Base-by-base conservation (phyloP, 2,888 invertebrate genomes). In the Adelognathus sp. region DNA sequence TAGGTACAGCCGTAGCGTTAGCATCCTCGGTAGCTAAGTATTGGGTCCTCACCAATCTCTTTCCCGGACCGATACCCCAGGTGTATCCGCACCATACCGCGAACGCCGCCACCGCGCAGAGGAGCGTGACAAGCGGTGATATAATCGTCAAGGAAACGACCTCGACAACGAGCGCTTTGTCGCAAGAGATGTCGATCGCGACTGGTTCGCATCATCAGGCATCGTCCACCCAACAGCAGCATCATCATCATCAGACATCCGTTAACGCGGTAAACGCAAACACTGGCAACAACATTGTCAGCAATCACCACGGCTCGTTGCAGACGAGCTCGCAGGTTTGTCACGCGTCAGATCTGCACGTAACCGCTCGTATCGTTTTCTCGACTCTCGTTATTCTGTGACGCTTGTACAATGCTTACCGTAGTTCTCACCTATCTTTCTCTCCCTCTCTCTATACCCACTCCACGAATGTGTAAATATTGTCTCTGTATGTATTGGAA, bases 21-120 rank as follows among this genome's bases (percentile, higher is more conserved):
- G 91, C 91, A 76, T 94, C 95, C 89, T 95, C 94, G 92, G 95
- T 96, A 88, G 96, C 96, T 83, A 96, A 96, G 92, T 96, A 96
- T 91, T 96, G 96, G 96, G 96, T 96, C 89, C 94, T 96, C 90
- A 96, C 96, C 80, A 96, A 96, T 93, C 93, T 96, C 83, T 95
- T 96, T 89, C 96, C 96, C 70, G 95, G 95, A 74, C 95, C 95
- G 63, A 93, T 96, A 90, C 95, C 95, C 76, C 96, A 95, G 93
- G 95, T 95, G 66, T 95, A 90, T 85, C 88, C 88, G 83, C 90
- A 88, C 85, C 90, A 88, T 78, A n/a, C n/a, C n/a, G n/a, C n/a
- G n/a, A n/a, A n/a, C n/a, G n/a, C 63, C 75, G 36, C 94, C 72
- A 93, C 94, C 69, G 93, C 93, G 79, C 86, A 92, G 79, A 92